Evolutionary conservation across 2,888 invertebrate genomes (phyloP).

Genomic region (Drosophila picticornis): DNA sequence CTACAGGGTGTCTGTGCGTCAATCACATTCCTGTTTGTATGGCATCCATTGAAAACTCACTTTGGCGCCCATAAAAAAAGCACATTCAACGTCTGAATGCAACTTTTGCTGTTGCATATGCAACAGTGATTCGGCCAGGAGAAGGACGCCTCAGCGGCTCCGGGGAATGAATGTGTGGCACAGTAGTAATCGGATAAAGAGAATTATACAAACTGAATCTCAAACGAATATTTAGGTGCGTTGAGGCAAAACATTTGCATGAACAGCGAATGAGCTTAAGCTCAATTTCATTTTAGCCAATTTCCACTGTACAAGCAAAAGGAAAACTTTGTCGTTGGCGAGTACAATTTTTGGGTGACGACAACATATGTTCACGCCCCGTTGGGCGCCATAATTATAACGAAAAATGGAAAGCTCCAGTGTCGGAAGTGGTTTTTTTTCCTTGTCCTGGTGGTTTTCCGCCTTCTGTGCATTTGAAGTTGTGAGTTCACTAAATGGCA

Average conservation of each 20-base stretch:
- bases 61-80: conserved; percentile 21
- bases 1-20: conserved; percentile 1
- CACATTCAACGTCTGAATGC: conserved; percentile 40
- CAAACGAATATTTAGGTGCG: neutral
- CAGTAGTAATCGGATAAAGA: conserved; percentile 24
- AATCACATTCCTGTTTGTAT: neutral
- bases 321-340: conserved; percentile 29
- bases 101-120: conserved; percentile 50
- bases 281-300: conserved; percentile 1
- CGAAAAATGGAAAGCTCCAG: conserved; percentile 32
- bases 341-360: conserved; percentile 22
- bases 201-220: neutral
- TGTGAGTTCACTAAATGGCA: conserved; percentile 56
- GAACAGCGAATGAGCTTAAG: neutral
- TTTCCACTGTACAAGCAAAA: conserved; percentile 26
- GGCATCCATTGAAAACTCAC: conserved; percentile 29
- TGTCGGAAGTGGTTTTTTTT: conserved; percentile 22
- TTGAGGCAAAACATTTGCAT: neutral
- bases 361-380: conserved; percentile 76
- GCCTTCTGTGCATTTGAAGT: conserved; percentile 34
- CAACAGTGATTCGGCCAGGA: conserved; percentile 10
- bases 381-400: conserved; percentile 78
- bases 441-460: conserved; percentile 15
- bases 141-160: conserved; percentile 18
- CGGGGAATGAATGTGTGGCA: conserved; percentile 11